These are phyloP conservation scores for Aromia moschata DNA, from an alignment of 2,888 invertebrate genomes.

Conservation along the genomic window DNA sequence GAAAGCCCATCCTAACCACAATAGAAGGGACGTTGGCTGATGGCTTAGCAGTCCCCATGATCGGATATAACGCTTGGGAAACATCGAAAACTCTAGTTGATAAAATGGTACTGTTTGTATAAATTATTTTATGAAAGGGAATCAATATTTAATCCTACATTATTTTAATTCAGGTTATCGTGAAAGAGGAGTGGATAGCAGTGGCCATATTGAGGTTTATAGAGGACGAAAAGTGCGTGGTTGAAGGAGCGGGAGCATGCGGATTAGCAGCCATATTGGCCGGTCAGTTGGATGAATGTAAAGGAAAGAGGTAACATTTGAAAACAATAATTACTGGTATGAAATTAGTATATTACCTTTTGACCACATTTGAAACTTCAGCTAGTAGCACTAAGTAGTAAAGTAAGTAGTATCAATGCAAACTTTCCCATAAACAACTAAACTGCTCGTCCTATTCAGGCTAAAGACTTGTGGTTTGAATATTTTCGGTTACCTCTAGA, in stretches of 20 bases:
- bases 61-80: slow-evolving; percentile 74
- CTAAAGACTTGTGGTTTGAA: too few relatives aligned
- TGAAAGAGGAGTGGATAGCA: slow-evolving; percentile 73
- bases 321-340: too few relatives aligned
- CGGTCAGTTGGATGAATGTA: slow-evolving; percentile 71
- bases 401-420: too few relatives aligned
- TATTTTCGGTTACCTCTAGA: too few relatives aligned
- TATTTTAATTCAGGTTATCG: slow-evolving; percentile 66
- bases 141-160: too few relatives aligned
- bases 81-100: slow-evolving; percentile 71
- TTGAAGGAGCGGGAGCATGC: slow-evolving; percentile 78
- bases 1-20: slow-evolving; percentile 66
- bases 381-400: too few relatives aligned
- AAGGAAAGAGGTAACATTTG: slow-evolving; percentile 69
- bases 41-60: slow-evolving; percentile 75
- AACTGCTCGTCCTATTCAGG: too few relatives aligned
- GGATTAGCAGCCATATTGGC: slow-evolving; percentile 75
- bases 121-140: too few relatives aligned
- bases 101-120: slow-evolving; percentile 77
- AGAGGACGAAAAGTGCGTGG: slow-evolving; percentile 75
- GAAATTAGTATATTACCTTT: too few relatives aligned
- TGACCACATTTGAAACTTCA: too few relatives aligned
- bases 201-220: slow-evolving; percentile 71
- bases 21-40: slow-evolving; percentile 73
- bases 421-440: too few relatives aligned